Base-by-base conservation (phyloP, 2,113 vertebrate species). In the Clarias macrocephalus region DNA sequence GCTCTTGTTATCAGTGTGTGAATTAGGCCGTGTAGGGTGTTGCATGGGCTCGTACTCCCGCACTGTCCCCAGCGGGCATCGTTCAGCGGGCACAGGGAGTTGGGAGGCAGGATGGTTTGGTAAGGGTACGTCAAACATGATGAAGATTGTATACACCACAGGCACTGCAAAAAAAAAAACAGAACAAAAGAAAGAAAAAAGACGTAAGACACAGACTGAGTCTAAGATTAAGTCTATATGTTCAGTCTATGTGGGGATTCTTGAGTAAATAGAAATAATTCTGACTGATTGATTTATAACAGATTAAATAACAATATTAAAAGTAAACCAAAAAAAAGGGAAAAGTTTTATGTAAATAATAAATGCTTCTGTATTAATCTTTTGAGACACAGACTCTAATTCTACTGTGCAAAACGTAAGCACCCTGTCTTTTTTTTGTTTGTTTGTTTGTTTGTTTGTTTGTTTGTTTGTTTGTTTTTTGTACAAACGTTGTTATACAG, bases 1-100 rank as follows among this genome's bases (percentile, higher is more conserved):
- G 65, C 5, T 28, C 33, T 33, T 23, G 48, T 56, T 70, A 12
- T 54, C 48, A 72, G 65, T 9, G 33, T 42, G 30, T 84, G 57
- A 42, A 30, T 11, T 75, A 1, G 68, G n/a, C 68, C 52, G 48
- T 56, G 63, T 54, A 57, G 8, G 3, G 82, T 48, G 66, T 33
- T 15, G 33, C 0, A 8, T 73, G 16, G 15, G 81, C 97, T 97
- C 92, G 5, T 81, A 99, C 97, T 97, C 96, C 96, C 97, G 94
- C 98, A 99, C 18, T 97, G 95, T 0, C 98, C 98, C 98, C 98
- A 99, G 85, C 97, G 96, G 0, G 98, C 97, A 0, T 96, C 95
- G 72, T 91, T 94, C 62, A 99, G 92, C 21, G 95, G 91, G 1
- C 98, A 99, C 25, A 99, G 89, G 0, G 94, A 82, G 0, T 93